Evolutionary conservation across 2,888 invertebrate genomes (phyloP), one percentile per base, ranked within the genome.

Genomic region (Cryptus armator): DNA sequence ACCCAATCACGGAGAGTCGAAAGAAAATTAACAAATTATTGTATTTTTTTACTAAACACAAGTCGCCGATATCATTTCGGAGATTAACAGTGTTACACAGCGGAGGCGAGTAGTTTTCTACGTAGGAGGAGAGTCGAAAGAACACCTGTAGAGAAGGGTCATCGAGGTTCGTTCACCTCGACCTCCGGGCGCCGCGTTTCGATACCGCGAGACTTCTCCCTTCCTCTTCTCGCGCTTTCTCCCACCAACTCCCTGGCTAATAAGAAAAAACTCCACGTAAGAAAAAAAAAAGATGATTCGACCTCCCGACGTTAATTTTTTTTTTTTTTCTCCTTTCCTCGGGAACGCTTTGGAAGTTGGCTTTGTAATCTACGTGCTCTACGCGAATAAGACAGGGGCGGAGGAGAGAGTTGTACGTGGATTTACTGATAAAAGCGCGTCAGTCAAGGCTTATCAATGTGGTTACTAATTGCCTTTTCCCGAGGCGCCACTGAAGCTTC

Each of bases 131-230:
- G 62, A 81, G 59, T 43, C 79, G 67, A 68, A 62, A 56, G 80
- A 85, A 85, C 85, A 85, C 83, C 85, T 85, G 85, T 85, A 53
- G 83, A 78, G 62, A 83, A 77, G 76, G 83, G 85, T 85, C 83
- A 80, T 80, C 48, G 51, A 56, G 76, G 85, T 85, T 85, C 85
- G 80, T 85, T 85, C 83, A 85, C 85, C 85, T 83, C 85, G 76
- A 74, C 80, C 76, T 80, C 82, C 76, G 46, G 53, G 66, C 76
- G 19, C 32, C 24, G 29, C 29, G 66, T 83, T 83, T 67, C 37
- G 67, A 76, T 85, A 68, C 37, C 19, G 59, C 37, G 59, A 83
- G 76, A 76, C 76, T 76, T 67, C 43, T 67, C 67, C 16, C 24
- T 12, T 9, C 7, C 59, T 24, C 9, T 12, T 29, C 59, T 24